Conservation (phyloP, 2,113 vertebrate genomes). For the Salvator merianae region DNA sequence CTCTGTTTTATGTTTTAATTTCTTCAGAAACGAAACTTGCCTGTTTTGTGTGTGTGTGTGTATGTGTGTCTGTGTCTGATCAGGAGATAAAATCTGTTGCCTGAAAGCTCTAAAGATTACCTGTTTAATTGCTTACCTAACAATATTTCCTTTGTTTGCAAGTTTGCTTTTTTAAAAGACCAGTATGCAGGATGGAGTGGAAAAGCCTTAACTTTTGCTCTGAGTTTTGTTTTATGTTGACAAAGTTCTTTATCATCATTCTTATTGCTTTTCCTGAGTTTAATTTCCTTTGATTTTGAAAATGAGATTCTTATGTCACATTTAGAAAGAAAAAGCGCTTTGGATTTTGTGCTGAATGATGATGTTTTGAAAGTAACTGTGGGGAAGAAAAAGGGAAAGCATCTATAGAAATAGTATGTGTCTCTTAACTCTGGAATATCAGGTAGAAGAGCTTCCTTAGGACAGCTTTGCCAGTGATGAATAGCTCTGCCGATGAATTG, state of each 20-base stretch:
- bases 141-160: not conserved
- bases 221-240: not conserved
- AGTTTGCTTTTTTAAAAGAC: slow-evolving; percentile 12
- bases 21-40: slow-evolving; percentile 24
- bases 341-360: slow-evolving; percentile 55
- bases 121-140: not conserved
- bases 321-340: slow-evolving; percentile 42
- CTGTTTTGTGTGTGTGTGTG: slow-evolving; percentile 20
- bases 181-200: slow-evolving; percentile 35
- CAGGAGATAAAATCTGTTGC: slow-evolving; percentile 53
- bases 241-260: slow-evolving; percentile 14
- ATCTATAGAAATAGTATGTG: slow-evolving; percentile 35
- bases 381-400: slow-evolving; percentile 50
- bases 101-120: slow-evolving; percentile 7
- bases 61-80: too few species aligned
- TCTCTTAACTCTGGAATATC: slow-evolving; percentile 51
- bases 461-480: slow-evolving; percentile 56
- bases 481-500: slow-evolving; percentile 69
- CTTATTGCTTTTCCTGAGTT: slow-evolving; percentile 34
- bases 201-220: slow-evolving; percentile 17
- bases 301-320: slow-evolving; percentile 20
- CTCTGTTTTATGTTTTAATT: slow-evolving; percentile 33
- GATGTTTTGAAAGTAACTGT: slow-evolving; percentile 42
- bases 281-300: slow-evolving; percentile 2
- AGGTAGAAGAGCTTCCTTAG: slow-evolving; percentile 64